Evolutionary conservation across 2,113 vertebrate species (phyloP).

Genomic region (Cyrtonyx montezumae): DNA sequence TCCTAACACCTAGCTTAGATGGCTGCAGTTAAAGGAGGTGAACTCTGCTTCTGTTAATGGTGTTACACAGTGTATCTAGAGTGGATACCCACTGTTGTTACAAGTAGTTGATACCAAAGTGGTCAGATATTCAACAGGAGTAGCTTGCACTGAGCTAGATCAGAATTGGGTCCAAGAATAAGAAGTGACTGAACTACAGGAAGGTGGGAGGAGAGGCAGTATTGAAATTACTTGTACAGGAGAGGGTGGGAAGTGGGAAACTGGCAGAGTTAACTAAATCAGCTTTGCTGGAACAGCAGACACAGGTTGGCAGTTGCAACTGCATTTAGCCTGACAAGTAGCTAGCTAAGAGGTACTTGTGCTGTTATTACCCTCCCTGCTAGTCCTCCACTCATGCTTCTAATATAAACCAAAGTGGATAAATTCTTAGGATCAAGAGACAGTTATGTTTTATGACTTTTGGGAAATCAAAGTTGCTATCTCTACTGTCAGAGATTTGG

Average conservation of each 20-base stretch:
- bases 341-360: not conserved
- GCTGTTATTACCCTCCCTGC: not conserved
- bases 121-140: not conserved
- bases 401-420: not conserved
- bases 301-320: not conserved
- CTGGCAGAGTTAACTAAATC: not conserved
- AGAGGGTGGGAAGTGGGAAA: not conserved
- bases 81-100: not conserved
- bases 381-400: not conserved
- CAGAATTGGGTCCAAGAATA: not conserved
- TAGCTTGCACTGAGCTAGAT: not conserved
- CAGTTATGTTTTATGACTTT: not conserved
- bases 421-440: slow-evolving; percentile 24
- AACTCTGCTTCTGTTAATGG: not conserved
- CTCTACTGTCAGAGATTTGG: slow-evolving; percentile 7
- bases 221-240: not conserved
- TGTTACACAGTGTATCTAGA: not conserved
- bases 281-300: not conserved
- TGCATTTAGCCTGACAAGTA: slow-evolving; percentile 9
- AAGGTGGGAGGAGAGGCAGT: not conserved
- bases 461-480: slow-evolving; percentile 10
- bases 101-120: not conserved
- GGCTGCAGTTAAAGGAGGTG: not conserved
- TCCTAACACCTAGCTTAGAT: not conserved
- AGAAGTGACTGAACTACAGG: not conserved